Percentiles rank a stretch among this genome's conserved stretches.
Conservation (phyloP, 1,140 invertebrate species). For the Drosophila auraria region DNA sequence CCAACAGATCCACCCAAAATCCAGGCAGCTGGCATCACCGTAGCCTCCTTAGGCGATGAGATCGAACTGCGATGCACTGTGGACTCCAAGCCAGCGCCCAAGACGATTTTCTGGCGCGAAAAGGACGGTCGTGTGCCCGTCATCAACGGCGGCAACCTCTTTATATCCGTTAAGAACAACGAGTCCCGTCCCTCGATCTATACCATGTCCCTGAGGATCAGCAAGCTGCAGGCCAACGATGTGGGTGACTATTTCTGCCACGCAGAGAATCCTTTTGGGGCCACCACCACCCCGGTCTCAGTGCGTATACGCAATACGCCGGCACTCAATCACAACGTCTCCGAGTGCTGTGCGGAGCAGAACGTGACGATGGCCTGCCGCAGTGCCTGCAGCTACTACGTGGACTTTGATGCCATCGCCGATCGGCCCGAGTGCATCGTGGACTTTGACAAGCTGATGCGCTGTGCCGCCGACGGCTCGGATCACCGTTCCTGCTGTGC, state of each 20-base stretch:
- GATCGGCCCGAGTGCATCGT: slow-evolving; percentile 91
- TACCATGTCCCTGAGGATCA: slow-evolving; percentile 90
- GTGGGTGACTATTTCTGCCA: slow-evolving; percentile 93
- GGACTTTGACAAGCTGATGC: slow-evolving; percentile 94
- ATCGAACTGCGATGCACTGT: slow-evolving; percentile 91
- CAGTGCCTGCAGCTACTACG: slow-evolving; percentile 92
- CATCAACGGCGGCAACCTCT: slow-evolving; percentile 91
- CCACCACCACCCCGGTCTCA: slow-evolving; percentile 89
- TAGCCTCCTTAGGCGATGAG: slow-evolving; percentile 89
- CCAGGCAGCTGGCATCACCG: slow-evolving; percentile 90
- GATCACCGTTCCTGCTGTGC: slow-evolving; percentile 93
- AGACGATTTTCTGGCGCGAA: slow-evolving; percentile 92
- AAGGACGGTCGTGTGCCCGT: slow-evolving; percentile 89
- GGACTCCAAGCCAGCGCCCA: slow-evolving; percentile 91
- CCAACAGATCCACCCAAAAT: slow-evolving; percentile 90
- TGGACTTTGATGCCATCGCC: slow-evolving; percentile 92
- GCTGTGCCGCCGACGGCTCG: slow-evolving; percentile 91
- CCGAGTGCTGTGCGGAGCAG: slow-evolving; percentile 91
- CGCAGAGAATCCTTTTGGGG: slow-evolving; percentile 92
- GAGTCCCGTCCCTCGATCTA: slow-evolving; percentile 87
- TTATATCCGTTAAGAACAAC: slow-evolving; percentile 86
- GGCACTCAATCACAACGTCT: slow-evolving; percentile 88
- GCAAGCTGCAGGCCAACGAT: slow-evolving; percentile 89
- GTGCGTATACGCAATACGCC: slow-evolving; percentile 88
- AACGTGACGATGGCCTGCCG: slow-evolving; percentile 91